Conservation (phyloP, 2,888 invertebrate species). For the Cataglyphis rosenhaueri region DNA sequence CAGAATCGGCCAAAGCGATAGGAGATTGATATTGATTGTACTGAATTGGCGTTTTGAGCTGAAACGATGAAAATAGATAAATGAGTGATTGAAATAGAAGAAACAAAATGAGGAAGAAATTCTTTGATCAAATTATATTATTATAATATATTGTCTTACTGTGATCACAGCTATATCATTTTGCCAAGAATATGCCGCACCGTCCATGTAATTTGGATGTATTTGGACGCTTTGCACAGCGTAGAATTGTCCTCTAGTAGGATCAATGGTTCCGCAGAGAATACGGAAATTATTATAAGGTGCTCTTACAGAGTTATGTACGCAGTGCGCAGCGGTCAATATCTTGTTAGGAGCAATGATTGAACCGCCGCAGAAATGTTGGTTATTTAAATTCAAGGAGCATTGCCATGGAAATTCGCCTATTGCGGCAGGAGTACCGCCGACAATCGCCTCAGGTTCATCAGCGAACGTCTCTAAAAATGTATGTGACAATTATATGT, state of each 20-base stretch:
- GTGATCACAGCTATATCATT: constrained; percentile 66
- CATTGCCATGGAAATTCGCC: constrained; percentile 76
- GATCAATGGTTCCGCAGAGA: constrained; percentile 50
- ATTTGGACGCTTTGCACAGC: constrained; percentile 24
- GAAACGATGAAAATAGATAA: too few species aligned
- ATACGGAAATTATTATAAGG: constrained; percentile 38
- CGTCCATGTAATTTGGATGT: constrained; percentile 51
- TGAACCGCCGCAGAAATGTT: constrained; percentile 75
- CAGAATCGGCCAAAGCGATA: too few species aligned
- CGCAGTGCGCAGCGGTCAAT: constrained; percentile 27
- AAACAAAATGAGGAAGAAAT: too few species aligned
- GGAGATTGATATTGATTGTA: too few species aligned
- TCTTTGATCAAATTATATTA: too few species aligned
- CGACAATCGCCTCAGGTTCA: constrained; percentile 67
- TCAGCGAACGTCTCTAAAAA: constrained; percentile 53
- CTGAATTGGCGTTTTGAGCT: too few species aligned
- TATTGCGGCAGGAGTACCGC: constrained; percentile 62
- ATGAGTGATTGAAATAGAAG: too few species aligned
- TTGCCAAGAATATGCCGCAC: constrained; percentile 41
- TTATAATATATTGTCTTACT: too few species aligned
- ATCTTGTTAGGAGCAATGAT: constrained; percentile 70
- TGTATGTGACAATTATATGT: background rate
- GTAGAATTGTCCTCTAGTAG: constrained; percentile 54
- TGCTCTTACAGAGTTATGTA: background rate
- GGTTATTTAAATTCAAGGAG: constrained; percentile 66